Base-by-base conservation (phyloP, 1,140 invertebrate species). In the Solenopsis fugax region DNA sequence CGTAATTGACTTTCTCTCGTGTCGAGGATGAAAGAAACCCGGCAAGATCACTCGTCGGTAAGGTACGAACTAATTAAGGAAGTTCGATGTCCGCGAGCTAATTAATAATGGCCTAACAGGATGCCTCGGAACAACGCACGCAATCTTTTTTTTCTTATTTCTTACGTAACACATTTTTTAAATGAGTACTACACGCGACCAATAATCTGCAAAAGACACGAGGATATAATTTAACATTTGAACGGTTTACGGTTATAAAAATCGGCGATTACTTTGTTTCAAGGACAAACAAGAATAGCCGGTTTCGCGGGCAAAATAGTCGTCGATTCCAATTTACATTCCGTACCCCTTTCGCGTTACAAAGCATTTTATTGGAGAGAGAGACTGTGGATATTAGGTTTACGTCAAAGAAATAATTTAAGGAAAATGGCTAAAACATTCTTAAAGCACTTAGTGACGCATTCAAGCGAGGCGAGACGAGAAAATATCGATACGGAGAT, bases 1-100 rank as follows among this genome's bases (percentile, higher is more conserved):
- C 72, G 91, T 92, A 92, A 92, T 92, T 92, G 89, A 92, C 92
- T 92, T 92, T 92, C 92, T 91, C 91, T 75, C 37, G 21, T 73
- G 71, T 21, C 73, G 76, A 67, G 50, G 62, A 65, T 78, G 78
- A 91, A 88, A 91, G 81, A 91, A 89, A 90, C 75, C 58, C 45
- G 73, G 67, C 64, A 37, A 50, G 16, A 56, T 52, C 60, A 12
- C 21, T 34, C 58, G 13, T 88, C 41, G 56, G 54, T 34, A 48
- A 60, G 54, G 34, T 52, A 34, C 29, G 12, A 48, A 73, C 81
- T 90, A 88, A 90, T 90, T 88, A 81, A 88, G 72, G 29, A 60
- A 89, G 52, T 65, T 16, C 56, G 34, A 69, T 45, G 60, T 69
- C 52, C 60, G 58, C 65, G 54, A 12, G 13, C n/a, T 82, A 84